Base-by-base conservation (phyloP, 2,888 invertebrate genomes). In the Troilus luridus region DNA sequence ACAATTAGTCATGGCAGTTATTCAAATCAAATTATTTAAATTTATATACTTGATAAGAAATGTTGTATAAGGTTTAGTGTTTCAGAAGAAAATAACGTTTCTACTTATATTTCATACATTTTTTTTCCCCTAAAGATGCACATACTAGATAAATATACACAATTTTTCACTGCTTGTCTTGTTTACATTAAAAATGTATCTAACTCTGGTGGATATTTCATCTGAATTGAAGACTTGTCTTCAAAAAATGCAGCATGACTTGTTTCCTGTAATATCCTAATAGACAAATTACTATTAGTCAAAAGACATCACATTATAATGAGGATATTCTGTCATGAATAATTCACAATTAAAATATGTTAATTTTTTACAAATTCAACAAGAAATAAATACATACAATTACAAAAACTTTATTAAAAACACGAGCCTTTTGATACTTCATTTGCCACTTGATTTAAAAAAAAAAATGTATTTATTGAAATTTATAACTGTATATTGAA, bases 151-250 rank as follows among this genome's bases (percentile, higher is more conserved):
- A 41, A 41, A 77, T 27, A 24, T 27, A 1, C 21, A 88, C 7
- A 88, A 41, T 24, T n/a, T 10, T 88, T 21, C 17, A 41, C 88
- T 88, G n/a, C 60, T 64, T 89, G 27, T 56, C 21, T 60, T 54
- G 77, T 54, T 91, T 91, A 94, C 93, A 93, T 92, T 92, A 91
- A 95, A 94, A 98, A 98, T 94, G 97, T 96, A 94, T 98, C 98
- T 94, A 98, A 98, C 94, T 99, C 99, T 88, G 97, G 95, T 0
- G 99, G 98, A 94, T 98, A 98, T 93, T 97, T 97, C 90, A 98
- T 96, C 99, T 99, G 99, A 92, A 95, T 95, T 0, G 98, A 64
- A 98, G 95, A 92, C 97, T 97, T 11, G 97, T 97, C 93, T 97
- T 96, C 92, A 96, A 95, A 95, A 41, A 99, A 98, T 89, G 98